Evolutionary conservation across 2,888 invertebrate species (phyloP).

Genomic region (Eupithecia tripunctaria): DNA sequence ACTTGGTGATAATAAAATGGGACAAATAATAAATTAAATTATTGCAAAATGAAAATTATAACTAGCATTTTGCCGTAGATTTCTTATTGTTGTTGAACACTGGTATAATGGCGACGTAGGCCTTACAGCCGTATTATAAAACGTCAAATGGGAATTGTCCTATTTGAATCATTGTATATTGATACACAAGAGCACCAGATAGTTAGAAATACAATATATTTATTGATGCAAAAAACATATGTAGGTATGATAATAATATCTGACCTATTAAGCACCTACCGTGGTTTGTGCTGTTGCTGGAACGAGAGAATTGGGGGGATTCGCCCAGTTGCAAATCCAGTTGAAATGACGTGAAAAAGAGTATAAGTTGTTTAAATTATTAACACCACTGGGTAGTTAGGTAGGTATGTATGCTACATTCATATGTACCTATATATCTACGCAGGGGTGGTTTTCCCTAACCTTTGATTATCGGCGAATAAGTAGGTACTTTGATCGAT

Average conservation of each 20-base stretch:
- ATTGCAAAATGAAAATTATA: background rate
- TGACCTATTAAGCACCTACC: too few relatives aligned
- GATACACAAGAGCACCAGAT: background rate
- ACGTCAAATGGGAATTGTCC: background rate
- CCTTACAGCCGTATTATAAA: background rate
- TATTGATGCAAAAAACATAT: background rate
- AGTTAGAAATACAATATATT: background rate
- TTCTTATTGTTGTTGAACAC: background rate
- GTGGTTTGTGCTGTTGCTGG: too few relatives aligned
- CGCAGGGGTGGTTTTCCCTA: too few relatives aligned
- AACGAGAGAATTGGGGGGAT: too few relatives aligned
- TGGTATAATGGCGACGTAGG: background rate
- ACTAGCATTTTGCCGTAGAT: background rate
- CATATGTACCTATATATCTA: too few relatives aligned
- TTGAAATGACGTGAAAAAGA: too few relatives aligned
- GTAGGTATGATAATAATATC: too few relatives aligned
- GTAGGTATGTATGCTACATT: too few relatives aligned
- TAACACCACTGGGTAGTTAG: too few relatives aligned
- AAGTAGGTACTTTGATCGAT: background rate
- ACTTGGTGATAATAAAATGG: background rate
- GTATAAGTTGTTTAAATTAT: too few relatives aligned
- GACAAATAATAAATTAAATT: background rate
- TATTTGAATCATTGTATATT: too few relatives aligned
- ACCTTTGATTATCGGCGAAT: background rate
- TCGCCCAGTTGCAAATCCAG: too few relatives aligned